Base-by-base conservation (phyloP, 2,113 vertebrate species). In the Pyrgilauda ruficollis region DNA sequence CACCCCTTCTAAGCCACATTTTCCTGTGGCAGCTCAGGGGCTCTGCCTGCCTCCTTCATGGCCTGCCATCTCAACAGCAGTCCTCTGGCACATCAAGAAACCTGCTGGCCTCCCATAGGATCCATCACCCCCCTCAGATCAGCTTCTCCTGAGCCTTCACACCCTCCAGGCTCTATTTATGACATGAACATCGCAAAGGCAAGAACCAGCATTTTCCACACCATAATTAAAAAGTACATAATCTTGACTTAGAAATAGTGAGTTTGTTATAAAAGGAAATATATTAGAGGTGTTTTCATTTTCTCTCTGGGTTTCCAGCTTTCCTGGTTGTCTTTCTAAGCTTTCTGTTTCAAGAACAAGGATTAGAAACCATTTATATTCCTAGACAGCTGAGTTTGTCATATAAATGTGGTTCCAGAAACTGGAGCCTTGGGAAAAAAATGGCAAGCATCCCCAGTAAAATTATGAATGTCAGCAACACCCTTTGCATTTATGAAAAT, bases 281-380 rank as follows among this genome's bases (percentile, higher is more conserved):
- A 20, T 10, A 23, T 49, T n/a, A 61, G 28, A 79, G 15, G 6
- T 31, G 53, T 89, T 90, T 92, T 79, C 56, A 35, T 79, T 81
- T 90, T 58, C 53, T 88, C 15, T 86, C 49, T 80, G 58, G 13
- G n/a, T 61, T 94, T 68, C 62, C 35, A 73, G 46, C 30, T 52
- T 52, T 88, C 46, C 55, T 44, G 13, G 12, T 80, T 86, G 68
- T 47, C 67, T 77, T 95, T 90, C 72, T 37, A 86, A 84, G 10
- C 4, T 68, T 92, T 88, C 68, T 76, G n/a, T 66, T 89, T 44
- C 31, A 94, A 86, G 41, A 85, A 89, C 33, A 73, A 89, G 55
- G 46, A 67, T 89, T 89, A 93, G 55, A 89, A 93, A 67, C 23
- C 39, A 70, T 90, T 83, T 74, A 33, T 94, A 72, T 79, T 58